Evolutionary conservation across 1,140 invertebrate genomes (phyloP).

Genomic region (Hycleus phaleratus): DNA sequence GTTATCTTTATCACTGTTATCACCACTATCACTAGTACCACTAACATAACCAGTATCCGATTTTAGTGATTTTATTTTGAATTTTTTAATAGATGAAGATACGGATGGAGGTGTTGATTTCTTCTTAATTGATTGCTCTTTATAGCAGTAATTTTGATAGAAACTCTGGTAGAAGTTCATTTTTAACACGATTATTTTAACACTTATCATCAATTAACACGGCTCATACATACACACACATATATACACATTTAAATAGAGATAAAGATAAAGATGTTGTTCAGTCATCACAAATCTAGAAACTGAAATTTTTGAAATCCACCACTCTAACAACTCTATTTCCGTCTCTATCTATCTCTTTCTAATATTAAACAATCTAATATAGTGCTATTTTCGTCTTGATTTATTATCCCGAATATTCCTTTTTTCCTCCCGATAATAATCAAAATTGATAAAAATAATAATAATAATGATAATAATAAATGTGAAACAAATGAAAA

Average conservation of each 20-base stretch:
- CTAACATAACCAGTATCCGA: constrained; percentile 36
- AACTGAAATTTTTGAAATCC: no score
- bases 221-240: no score
- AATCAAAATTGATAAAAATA: no score
- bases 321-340: not conserved
- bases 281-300: no score
- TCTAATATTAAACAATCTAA: no score
- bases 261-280: no score
- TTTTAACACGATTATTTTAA: not conserved
- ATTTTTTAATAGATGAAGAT: not conserved
- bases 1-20: constrained; percentile 36
- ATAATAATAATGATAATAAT: no score
- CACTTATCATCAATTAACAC: not conserved
- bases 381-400: no score
- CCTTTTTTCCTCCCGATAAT: no score
- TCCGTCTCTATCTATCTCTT: not conserved
- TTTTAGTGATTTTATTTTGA: not conserved
- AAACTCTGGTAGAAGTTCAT: constrained; percentile 22
- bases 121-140: not conserved
- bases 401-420: no score
- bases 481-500: no score
- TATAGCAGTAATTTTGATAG: constrained; percentile 12
- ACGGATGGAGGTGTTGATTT: not conserved
- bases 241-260: no score
- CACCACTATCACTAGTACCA: constrained; percentile 35